Base-by-base conservation (phyloP, 2,113 vertebrate genomes). In the Mirounga angustirostris region DNA sequence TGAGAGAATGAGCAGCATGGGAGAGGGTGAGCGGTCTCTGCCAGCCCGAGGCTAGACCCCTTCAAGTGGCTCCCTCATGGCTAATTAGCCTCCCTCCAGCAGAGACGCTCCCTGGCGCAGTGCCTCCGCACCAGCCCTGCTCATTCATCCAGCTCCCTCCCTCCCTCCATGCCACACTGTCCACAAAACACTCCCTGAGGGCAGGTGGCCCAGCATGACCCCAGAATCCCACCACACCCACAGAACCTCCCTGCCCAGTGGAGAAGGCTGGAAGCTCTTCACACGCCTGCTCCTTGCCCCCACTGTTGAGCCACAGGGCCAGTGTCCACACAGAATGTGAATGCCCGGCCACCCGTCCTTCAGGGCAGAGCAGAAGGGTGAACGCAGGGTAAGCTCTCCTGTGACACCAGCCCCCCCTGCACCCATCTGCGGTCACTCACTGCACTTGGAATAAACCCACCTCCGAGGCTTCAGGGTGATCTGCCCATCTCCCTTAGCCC, bases 401-500 rank as follows among this genome's bases (percentile, higher is more conserved):
- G 30, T 7, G 16, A 14, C 4, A 13, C 28, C 46, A 24, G 33
- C 56, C 10, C 33, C 40, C 63, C 40, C 63, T 58, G 54, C 21
- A 19, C 63, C 54, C 11, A 33, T 58, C 84, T 93, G 22, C 13
- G 8, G 7, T 30, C 56, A 8, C 33, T 58, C 36, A 1, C 4
- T 24, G 22, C 18, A 16, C 43, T 63, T 36, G 36, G 50, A 58
- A 11, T 24, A 28, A n/a, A 16, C 30, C 21, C 40, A 43, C 15
- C n/a, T n/a, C 14, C n/a, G 21, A n/a, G 61, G 12, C 54, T 63
- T 26, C 24, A 18, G 46, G 0, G 1, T 69, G 22, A 46, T n/a
- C 61, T 1, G 0, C 63, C 71, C 12, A 0, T 28, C 3, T 26
- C 63, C 61, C 16, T 0, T 30, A 18, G 11, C n/a, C 82, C 33